phyloP scores from a whole-genome alignment of 2,888 invertebrate species.

The Andrena bicolor region DNA sequence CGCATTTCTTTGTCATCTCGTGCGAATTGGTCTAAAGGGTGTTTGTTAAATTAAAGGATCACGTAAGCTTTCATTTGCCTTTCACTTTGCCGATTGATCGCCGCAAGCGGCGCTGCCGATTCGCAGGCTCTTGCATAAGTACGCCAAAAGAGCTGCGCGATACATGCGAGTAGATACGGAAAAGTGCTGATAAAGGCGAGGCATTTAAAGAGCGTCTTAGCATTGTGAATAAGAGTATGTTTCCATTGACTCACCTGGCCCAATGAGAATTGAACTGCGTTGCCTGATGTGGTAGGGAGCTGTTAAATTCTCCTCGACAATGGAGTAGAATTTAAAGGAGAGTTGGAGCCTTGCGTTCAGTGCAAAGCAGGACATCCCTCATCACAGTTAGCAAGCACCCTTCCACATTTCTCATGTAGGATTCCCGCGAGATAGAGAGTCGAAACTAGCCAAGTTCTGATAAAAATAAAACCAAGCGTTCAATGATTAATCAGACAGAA shows the following conservation, averaged over 20 bases:
- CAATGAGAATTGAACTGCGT: background rate
- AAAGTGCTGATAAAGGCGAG: no score
- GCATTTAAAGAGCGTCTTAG: background rate
- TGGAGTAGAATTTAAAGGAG: constrained; percentile 3
- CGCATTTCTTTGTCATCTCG: constrained; percentile 70
- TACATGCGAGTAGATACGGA: no score
- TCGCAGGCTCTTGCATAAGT: no score
- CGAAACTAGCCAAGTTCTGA: constrained; percentile 9
- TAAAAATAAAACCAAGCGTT: constrained; percentile 28
- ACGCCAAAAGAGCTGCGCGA: no score
- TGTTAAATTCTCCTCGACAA: background rate
- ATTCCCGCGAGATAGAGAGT: constrained; percentile 27
- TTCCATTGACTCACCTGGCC: no score
- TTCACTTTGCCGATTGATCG: background rate
- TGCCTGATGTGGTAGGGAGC: background rate
- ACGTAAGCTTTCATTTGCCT: background rate
- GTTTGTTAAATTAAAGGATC: constrained; percentile 60
- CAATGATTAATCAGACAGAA: background rate
- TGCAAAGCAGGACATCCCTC: constrained; percentile 15
- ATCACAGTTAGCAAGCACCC: constrained; percentile 68
- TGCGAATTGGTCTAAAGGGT: constrained; percentile 73
- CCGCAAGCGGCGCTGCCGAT: no score
- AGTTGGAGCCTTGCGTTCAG: constrained; percentile 26
- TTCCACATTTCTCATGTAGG: constrained; percentile 40
- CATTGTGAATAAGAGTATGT: no score